phyloP scores from a whole-genome alignment of 2,797 vertebrate species.

The Propithecus deckenii region DNA sequence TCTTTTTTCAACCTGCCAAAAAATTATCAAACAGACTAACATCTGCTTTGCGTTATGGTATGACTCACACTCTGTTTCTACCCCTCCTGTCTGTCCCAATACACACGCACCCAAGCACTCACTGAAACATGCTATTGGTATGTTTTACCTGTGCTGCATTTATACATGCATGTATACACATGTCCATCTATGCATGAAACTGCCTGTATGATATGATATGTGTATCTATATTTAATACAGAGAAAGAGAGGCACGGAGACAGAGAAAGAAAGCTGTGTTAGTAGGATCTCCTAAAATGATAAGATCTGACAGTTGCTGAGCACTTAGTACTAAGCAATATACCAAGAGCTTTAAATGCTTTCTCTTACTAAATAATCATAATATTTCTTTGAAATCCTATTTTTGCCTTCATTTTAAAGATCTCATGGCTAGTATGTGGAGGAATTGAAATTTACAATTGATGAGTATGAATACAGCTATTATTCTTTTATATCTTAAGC shows the following conservation, averaged over 20 bases:
- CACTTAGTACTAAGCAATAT: neutral
- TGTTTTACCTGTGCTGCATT: slow-evolving; percentile 14
- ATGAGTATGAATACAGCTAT: neutral
- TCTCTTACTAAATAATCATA: neutral
- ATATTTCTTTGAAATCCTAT: neutral
- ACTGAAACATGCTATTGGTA: neutral
- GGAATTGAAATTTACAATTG: neutral
- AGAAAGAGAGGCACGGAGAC: neutral
- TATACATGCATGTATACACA: neutral
- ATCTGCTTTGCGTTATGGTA: slow-evolving; percentile 63
- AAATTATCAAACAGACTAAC: slow-evolving; percentile 54
- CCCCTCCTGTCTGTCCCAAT: neutral
- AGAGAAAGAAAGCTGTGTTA: neutral
- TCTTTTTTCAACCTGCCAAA: slow-evolving; percentile 57
- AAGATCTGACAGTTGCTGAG: neutral
- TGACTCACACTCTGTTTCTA: slow-evolving; percentile 13
- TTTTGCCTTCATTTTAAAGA: neutral
- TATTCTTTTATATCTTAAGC: neutral
- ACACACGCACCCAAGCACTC: neutral
- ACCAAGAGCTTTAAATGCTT: neutral
- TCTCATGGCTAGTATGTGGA: neutral
- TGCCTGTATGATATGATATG: neutral
- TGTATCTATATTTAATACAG: neutral
- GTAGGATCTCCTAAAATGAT: neutral
- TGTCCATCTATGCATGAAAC: neutral